A percentile compares a stretch with the other conserved stretches of the same genome.
Evolutionary conservation across 2,888 invertebrate species (phyloP).

Genomic region (Bibio marci): DNA sequence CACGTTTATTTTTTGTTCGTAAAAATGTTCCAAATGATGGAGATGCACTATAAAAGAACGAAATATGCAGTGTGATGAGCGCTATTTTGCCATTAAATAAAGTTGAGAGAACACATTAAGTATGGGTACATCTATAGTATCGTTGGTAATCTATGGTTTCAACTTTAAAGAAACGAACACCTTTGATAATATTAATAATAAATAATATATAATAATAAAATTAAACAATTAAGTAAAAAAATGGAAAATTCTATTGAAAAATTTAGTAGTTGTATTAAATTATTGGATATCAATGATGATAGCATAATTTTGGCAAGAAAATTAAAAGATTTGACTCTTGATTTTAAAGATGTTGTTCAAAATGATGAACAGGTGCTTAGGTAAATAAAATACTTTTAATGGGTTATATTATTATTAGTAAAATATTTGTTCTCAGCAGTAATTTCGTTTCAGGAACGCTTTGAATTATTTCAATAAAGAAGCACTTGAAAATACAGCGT

Average conservation of each 20-base stretch:
- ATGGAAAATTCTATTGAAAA: slow-evolving; percentile 23
- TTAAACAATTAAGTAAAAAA: too few relatives aligned
- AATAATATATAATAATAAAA: too few relatives aligned
- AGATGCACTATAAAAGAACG: too few relatives aligned
- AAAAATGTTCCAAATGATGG: too few relatives aligned
- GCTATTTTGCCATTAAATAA: too few relatives aligned
- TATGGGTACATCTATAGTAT: too few relatives aligned
- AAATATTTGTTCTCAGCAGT: slow-evolving; percentile 1
- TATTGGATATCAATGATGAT: slow-evolving; percentile 25
- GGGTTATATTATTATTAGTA: not conserved
- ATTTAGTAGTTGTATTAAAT: slow-evolving; percentile 24
- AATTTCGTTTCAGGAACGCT: slow-evolving; percentile 20
- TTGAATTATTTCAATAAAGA: slow-evolving; percentile 28
- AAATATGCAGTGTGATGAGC: too few relatives aligned
- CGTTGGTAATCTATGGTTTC: too few relatives aligned
- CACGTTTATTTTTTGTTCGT: too few relatives aligned
- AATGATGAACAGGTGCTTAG: slow-evolving; percentile 26
- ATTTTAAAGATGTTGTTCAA: slow-evolving; percentile 25
- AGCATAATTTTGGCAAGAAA: slow-evolving; percentile 26
- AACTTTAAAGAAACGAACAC: too few relatives aligned
- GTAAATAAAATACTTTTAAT: slow-evolving; percentile 15
- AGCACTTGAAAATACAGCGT: slow-evolving; percentile 21
- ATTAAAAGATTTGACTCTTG: slow-evolving; percentile 25
- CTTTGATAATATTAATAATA: too few relatives aligned
- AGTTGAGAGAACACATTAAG: too few relatives aligned